Percentiles rank a stretch among this genome's conserved stretches.
Evolutionary conservation across 2,113 vertebrate genomes (phyloP).

Genomic region (Pholis gunnellus): DNA sequence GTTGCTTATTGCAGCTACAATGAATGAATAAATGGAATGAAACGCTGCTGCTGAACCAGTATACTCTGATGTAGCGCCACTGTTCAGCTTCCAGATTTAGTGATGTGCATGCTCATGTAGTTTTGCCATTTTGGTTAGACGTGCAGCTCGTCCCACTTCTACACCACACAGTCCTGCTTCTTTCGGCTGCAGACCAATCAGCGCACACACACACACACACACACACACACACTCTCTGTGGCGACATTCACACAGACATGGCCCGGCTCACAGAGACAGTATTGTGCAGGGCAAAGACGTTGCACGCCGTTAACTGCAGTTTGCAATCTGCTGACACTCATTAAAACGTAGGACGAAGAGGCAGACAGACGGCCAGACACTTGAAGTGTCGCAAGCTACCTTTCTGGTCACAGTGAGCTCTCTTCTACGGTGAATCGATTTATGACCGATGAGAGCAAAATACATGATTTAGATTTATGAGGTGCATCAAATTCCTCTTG

Average conservation of each 20-base stretch:
- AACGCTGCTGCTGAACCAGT: not conserved
- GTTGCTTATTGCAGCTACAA: not conserved
- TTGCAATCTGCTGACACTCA: slow-evolving; percentile 49
- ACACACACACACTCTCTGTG: too few species aligned
- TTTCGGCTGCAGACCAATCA: slow-evolving; percentile 11
- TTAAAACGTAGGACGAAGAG: slow-evolving; percentile 28
- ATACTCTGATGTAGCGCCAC: not conserved
- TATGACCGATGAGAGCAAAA: not conserved
- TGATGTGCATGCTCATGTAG: not conserved
- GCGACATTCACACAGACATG: not conserved
- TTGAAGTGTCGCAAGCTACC: not conserved
- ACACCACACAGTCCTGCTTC: not conserved
- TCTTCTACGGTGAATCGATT: not conserved
- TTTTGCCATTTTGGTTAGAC: not conserved
- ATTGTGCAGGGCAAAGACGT: slow-evolving; percentile 47
- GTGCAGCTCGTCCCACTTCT: not conserved
- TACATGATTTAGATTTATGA: slow-evolving; percentile 1
- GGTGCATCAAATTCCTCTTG: slow-evolving; percentile 4
- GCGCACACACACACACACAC: too few species aligned
- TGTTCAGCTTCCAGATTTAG: not conserved
- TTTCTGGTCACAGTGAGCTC: not conserved
- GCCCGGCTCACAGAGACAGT: slow-evolving; percentile 47
- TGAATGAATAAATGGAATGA: not conserved
- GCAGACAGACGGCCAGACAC: not conserved
- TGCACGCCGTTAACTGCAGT: slow-evolving; percentile 27